A percentile compares a stretch with the other conserved stretches of the same genome.
Conservation (phyloP, 2,888 invertebrate species). For the Digitonthophagus gazella region DNA sequence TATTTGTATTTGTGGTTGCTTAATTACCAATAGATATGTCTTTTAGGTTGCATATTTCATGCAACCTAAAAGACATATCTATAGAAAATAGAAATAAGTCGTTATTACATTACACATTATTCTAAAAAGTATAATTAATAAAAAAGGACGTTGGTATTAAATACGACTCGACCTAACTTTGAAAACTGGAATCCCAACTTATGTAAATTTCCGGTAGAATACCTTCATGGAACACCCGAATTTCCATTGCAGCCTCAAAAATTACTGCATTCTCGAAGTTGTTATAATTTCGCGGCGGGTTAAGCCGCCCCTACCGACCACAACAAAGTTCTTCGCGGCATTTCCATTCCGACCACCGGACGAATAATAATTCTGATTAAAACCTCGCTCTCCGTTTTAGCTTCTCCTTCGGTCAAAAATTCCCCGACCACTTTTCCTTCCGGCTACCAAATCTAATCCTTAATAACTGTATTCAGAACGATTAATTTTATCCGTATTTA, state of each 20-base stretch:
- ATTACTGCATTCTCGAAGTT: constrained; percentile 28
- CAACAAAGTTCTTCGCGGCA: constrained; percentile 28
- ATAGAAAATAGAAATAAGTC: no score
- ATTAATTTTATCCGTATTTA: no score
- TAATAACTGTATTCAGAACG: no score
- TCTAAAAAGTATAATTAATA: background rate
- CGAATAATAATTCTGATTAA: constrained; percentile 27
- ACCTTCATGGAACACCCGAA: constrained; percentile 24
- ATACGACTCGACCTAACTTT: constrained; percentile 2
- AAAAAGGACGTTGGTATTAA: background rate
- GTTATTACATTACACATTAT: no score
- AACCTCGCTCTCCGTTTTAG: background rate
- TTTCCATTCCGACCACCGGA: constrained; percentile 25
- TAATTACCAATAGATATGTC: no score
- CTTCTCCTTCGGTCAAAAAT: background rate
- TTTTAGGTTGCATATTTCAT: no score
- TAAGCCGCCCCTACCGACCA: constrained; percentile 24
- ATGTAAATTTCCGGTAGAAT: constrained; percentile 25
- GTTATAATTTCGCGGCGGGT: constrained; percentile 25
- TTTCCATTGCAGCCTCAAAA: constrained; percentile 27
- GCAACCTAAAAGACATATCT: no score
- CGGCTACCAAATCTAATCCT: no score
- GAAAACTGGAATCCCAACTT: constrained; percentile 24
- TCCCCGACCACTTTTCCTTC: background rate
- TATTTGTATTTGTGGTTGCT: no score